Evolutionary conservation across 2,888 invertebrate genomes (phyloP), one percentile per base, ranked within the genome.

Genomic region (Tuberolachnus salignus): DNA sequence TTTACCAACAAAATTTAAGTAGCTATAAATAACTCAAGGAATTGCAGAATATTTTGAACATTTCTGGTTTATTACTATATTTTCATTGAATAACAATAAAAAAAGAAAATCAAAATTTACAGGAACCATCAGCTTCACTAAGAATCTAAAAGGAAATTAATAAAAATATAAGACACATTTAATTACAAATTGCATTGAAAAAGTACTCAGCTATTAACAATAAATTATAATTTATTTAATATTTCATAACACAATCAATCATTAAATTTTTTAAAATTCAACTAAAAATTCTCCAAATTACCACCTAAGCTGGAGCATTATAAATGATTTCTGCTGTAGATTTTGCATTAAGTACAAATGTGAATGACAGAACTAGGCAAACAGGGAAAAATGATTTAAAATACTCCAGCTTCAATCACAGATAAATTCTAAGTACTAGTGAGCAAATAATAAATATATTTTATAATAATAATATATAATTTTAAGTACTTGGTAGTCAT

Each of bases 361-460:
- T 19, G 8, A 51, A 46, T 21, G 4, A 13, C 26, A 51, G 10
- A 55, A 44, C 6, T 11, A 6, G 14, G 19, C 49, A 13, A 10
- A 6, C 10, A 42, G 4, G 10, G 14, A 11, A 23, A 23, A 57
- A n/a, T 19, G 51, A 26, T 16, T 1, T 44, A 3, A 1, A 57
- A 34, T 21, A 6, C 21, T 57, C 57, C 55, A 57, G 6, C 57
- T 44, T 57, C n/a, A 21, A 72, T 49, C 59, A 72, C 61, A 72
- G 72, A 34, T 72, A 72, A 44, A 8, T 71, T 70, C 10, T 55
- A 23, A 70, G 9, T 26, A n/a, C 51, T 44, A 71, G 16, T 72
- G 61, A 72, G 61, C 72, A 72, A 72, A 19, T 49, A 72, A 59
- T 19, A 19, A 70, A 70, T 23, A 71, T 1, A 4, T 57, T 23